Conservation (phyloP, 2,113 vertebrate species). For the Melanocharis versteri region DNA sequence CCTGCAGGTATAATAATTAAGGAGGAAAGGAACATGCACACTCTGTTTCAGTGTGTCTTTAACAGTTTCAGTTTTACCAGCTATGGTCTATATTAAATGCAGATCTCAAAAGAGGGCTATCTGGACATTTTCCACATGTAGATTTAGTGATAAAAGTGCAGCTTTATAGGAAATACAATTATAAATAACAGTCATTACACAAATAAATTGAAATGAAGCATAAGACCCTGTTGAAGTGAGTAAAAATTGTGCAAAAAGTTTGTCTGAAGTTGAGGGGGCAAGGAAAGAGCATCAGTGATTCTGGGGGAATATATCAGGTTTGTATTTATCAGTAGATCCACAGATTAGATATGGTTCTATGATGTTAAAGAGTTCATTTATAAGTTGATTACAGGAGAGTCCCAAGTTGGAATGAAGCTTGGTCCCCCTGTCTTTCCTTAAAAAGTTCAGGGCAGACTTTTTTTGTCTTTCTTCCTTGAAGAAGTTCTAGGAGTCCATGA, state of each 20-base stretch:
- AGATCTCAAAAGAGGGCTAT: background rate
- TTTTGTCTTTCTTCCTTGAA: background rate
- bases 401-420: background rate
- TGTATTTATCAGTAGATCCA: background rate
- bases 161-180: background rate
- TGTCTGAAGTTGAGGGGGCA: background rate
- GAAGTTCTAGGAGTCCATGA: background rate
- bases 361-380: background rate
- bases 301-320: background rate
- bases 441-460: background rate
- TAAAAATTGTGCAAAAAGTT: background rate
- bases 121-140: background rate
- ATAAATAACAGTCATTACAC: background rate
- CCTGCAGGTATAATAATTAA: background rate
- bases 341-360: background rate
- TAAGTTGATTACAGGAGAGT: background rate
- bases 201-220: background rate
- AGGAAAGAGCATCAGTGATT: background rate
- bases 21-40: accelerated
- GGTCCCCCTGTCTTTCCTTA: background rate
- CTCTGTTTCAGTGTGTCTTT: background rate
- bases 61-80: background rate
- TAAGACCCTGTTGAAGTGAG: background rate
- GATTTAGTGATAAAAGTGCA: background rate
- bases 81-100: background rate